Percentiles rank a stretch among this genome's conserved stretches.
These are phyloP conservation scores for Eumaeus atala DNA, from an alignment of 1,140 invertebrate species.

Conservation along the genomic window DNA sequence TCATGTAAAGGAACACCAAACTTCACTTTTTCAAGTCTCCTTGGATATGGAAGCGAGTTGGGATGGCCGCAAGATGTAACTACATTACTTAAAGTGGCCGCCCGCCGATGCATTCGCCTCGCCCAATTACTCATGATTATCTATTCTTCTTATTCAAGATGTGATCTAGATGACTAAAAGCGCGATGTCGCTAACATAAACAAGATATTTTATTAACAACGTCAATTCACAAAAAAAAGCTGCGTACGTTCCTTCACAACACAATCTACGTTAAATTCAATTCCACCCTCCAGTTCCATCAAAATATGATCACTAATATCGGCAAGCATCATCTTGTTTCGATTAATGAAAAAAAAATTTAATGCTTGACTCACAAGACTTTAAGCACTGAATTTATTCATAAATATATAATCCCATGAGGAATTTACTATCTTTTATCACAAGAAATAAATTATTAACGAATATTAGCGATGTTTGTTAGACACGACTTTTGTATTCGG, in stretches of 20 bases:
- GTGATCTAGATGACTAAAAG: background rate
- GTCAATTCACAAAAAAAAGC: background rate
- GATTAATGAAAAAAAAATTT: slow-evolving; percentile 1
- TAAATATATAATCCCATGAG: background rate
- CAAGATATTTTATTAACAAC: background rate
- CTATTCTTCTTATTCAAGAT: slow-evolving; percentile 2
- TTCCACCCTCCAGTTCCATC: background rate
- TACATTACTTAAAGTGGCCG: slow-evolving; percentile 90
- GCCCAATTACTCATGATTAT: slow-evolving; percentile 89
- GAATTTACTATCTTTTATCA: background rate
- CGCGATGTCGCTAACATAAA: background rate
- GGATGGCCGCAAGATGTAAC: slow-evolving; percentile 91
- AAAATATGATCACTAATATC: background rate
- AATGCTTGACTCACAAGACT: background rate
- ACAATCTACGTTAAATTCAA: background rate
- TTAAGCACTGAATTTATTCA: background rate
- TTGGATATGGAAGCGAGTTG: slow-evolving; percentile 81
- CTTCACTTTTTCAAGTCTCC: slow-evolving; percentile 93
- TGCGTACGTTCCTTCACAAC: background rate
- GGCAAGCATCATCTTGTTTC: slow-evolving; percentile 4
- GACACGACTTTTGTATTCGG: slow-evolving; percentile 4
- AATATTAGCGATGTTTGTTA: background rate
- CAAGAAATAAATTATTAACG: background rate
- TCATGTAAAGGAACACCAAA: slow-evolving; percentile 91
- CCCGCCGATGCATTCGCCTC: slow-evolving; percentile 90